Base-by-base conservation (phyloP, 1,140 invertebrate species). In the Drosophila elegans region DNA sequence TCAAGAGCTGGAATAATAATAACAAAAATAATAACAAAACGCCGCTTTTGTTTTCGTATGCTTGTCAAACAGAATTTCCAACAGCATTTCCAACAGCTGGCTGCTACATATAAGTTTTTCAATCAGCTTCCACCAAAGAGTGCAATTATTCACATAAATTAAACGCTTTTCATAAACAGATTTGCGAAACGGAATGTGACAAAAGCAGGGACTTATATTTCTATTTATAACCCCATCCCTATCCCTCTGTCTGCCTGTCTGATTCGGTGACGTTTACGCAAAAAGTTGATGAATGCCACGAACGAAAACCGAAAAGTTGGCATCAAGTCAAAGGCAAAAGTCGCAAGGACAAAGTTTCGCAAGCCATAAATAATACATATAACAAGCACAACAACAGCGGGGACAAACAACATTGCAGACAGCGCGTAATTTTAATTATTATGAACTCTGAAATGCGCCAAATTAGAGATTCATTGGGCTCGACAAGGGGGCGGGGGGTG, bases 391-490 rank as follows among this genome's bases (percentile, higher is more conserved):
- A 74, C 62, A 78, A 77, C 59, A 55, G 57, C 48, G 46, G 55
- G 34, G 59, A 59, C 48, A 76, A 74, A 49, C 71, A 78, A 78
- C 84, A 85, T 67, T 85, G 82, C 75, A 77, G 82, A 52, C 68
- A 69, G 51, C 63, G 82, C 78, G 64, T 88, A 83, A 89, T 88
- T 88, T 88, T 88, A 88, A 88, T 88, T 88, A 88, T 88, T 76
- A 89, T 88, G 83, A 86, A 81, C 68, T 82, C 74, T 45, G 57
- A 78, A 82, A 78, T 72, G 79, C 68, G 61, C 75, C 81, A 88
- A 88, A 88, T 89, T 86, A 88, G 75, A 88, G 72, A 86, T 86
- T 88, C 79, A 88, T 89, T 88, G 85, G 66, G 51, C 55, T 54
- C 46, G 64, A 59, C 64, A 32, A n/a, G 27, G n/a, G 25, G 32